phyloP scores from a whole-genome alignment of 2,113 vertebrate species.

The Phylloscopus whistleri region DNA sequence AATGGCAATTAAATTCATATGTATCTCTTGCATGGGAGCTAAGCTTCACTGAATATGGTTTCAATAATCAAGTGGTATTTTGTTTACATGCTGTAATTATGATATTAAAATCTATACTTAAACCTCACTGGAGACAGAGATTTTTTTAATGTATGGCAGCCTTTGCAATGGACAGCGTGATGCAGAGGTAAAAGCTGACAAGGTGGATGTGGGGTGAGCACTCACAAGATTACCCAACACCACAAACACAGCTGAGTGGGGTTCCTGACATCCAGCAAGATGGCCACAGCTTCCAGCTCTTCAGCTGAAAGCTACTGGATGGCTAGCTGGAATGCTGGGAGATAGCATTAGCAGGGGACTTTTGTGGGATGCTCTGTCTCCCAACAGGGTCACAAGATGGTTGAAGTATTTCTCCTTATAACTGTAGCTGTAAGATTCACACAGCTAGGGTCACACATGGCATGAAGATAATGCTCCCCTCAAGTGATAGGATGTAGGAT shows the following conservation, averaged over 20 bases:
- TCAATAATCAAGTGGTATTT: constrained; percentile 53
- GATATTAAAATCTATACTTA: constrained; percentile 22
- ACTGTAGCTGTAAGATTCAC: background rate
- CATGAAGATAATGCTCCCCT: background rate
- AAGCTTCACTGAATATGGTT: constrained; percentile 20
- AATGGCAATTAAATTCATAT: constrained; percentile 51
- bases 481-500: background rate
- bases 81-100: constrained; percentile 48
- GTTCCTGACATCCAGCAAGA: background rate
- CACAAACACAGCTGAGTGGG: background rate
- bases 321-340: background rate
- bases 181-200: background rate
- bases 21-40: constrained; percentile 25
- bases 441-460: background rate
- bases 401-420: background rate
- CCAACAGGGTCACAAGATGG: background rate
- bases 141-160: background rate
- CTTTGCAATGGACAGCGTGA: background rate
- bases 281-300: background rate
- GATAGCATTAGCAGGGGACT: background rate
- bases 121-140: background rate
- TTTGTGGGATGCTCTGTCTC: background rate
- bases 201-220: background rate
- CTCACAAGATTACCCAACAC: background rate
- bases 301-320: background rate